These are phyloP conservation scores for Oceanodroma tethys DNA, from an alignment of 2,113 vertebrate species.

Conservation along the genomic window DNA sequence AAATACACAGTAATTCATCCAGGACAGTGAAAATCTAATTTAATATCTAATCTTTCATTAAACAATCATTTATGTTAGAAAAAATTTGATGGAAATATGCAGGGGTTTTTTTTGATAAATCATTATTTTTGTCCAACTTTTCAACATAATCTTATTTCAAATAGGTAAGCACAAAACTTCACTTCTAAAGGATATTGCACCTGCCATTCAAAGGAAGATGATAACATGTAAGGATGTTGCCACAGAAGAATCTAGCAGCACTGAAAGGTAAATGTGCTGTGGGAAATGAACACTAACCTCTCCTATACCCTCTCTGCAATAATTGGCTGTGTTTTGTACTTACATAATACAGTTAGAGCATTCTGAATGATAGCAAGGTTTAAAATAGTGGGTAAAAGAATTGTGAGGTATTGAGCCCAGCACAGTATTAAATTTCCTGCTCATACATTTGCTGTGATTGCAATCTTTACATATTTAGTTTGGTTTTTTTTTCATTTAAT, in stretches of 20 bases:
- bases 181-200: constrained; percentile 71
- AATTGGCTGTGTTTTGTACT: not conserved
- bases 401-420: not conserved
- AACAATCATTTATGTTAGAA: not conserved
- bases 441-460: not conserved
- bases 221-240: constrained; percentile 59
- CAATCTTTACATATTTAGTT: not conserved
- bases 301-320: not conserved
- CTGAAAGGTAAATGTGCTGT: constrained; percentile 75
- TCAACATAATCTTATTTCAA: constrained; percentile 18
- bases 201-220: constrained; percentile 76
- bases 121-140: not conserved
- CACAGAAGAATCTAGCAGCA: constrained; percentile 49
- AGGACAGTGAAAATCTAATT: not conserved
- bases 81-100: not conserved
- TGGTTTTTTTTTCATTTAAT: not conserved
- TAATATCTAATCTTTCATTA: not conserved
- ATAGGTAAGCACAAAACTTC: constrained; percentile 67
- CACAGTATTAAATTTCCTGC: not conserved
- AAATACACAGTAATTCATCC: not conserved
- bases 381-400: not conserved
- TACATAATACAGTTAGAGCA: rapidly evolving
- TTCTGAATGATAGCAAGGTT: not conserved
- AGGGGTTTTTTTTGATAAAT: not conserved
- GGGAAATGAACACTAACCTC: not conserved